Evolutionary conservation across 2,797 vertebrate genomes (phyloP).

Genomic region (Eidolon dupreanum): DNA sequence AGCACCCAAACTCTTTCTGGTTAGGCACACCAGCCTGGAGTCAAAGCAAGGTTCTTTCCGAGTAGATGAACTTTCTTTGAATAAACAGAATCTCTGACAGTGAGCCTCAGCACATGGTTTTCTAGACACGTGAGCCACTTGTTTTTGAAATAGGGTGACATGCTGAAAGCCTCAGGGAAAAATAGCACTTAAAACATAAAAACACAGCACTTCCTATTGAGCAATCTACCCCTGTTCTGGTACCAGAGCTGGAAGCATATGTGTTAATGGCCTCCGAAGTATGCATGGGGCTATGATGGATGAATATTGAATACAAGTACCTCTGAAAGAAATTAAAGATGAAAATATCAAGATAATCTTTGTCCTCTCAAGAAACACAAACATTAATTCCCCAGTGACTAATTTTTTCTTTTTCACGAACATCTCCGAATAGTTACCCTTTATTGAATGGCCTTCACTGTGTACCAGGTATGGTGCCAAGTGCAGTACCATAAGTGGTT

Average conservation of each 20-base stretch:
- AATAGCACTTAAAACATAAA: conserved; percentile 57
- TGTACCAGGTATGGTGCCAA: background rate
- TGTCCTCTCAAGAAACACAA: background rate
- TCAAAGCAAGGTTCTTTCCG: background rate
- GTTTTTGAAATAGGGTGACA: conserved; percentile 52
- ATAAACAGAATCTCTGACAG: conserved; percentile 31
- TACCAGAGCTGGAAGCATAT: background rate
- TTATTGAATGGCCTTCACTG: background rate
- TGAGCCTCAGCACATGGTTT: conserved; percentile 11
- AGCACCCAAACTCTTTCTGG: background rate
- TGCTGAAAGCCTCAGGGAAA: conserved; percentile 62
- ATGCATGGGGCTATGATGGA: background rate
- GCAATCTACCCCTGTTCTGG: background rate
- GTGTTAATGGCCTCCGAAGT: background rate
- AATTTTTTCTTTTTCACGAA: background rate
- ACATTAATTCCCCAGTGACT: background rate
- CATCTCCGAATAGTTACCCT: background rate
- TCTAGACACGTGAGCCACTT: conserved; percentile 44
- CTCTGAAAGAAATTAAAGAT: background rate
- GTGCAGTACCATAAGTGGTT: background rate
- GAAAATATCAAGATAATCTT: background rate
- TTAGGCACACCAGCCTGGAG: background rate
- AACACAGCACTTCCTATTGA: conserved; percentile 1
- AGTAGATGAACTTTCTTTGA: conserved; percentile 30
- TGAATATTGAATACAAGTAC: background rate